phyloP scores from a whole-genome alignment of 2,888 invertebrate species.

The Crossocerus cetratus region DNA sequence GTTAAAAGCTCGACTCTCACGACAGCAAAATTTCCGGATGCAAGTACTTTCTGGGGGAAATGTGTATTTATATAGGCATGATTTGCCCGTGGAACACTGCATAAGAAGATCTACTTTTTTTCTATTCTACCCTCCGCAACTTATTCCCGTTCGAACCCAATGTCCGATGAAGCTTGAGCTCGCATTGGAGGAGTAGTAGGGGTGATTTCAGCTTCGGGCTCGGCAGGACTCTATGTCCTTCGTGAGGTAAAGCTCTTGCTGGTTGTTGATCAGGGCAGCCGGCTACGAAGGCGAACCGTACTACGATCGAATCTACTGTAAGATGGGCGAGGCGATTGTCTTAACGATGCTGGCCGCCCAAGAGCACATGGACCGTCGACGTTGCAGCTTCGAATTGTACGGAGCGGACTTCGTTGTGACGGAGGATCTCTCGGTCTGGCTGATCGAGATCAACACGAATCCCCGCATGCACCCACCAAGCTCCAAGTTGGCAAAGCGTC shows the following conservation, averaged over 20 bases:
- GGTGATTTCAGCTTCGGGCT: too few species aligned
- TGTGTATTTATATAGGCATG: too few species aligned
- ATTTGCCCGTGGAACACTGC: too few species aligned
- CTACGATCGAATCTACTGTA: slow-evolving; percentile 86
- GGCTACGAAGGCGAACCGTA: slow-evolving; percentile 81
- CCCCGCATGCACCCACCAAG: slow-evolving; percentile 89
- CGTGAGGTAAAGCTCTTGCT: not conserved
- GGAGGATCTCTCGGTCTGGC: slow-evolving; percentile 90
- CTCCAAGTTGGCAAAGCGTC: slow-evolving; percentile 88
- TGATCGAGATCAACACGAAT: slow-evolving; percentile 95
- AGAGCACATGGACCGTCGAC: slow-evolving; percentile 83
- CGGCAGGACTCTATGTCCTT: too few species aligned
- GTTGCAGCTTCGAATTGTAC: slow-evolving; percentile 90
- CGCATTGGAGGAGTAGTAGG: too few species aligned
- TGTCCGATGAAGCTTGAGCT: too few species aligned
- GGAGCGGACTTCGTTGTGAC: slow-evolving; percentile 96
- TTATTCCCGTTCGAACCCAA: too few species aligned
- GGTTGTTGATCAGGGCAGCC: slow-evolving; percentile 58
- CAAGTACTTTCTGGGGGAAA: too few species aligned
- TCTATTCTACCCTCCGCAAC: too few species aligned
- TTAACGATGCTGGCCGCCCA: slow-evolving; percentile 89
- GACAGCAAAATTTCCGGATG: too few species aligned
- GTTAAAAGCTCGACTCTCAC: too few species aligned
- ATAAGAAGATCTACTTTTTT: too few species aligned
- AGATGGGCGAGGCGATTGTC: slow-evolving; percentile 89